A percentile compares a stretch with the other conserved stretches of the same genome.
Conservation (phyloP, 2,888 invertebrate genomes). For the Slavum lentiscoides region DNA sequence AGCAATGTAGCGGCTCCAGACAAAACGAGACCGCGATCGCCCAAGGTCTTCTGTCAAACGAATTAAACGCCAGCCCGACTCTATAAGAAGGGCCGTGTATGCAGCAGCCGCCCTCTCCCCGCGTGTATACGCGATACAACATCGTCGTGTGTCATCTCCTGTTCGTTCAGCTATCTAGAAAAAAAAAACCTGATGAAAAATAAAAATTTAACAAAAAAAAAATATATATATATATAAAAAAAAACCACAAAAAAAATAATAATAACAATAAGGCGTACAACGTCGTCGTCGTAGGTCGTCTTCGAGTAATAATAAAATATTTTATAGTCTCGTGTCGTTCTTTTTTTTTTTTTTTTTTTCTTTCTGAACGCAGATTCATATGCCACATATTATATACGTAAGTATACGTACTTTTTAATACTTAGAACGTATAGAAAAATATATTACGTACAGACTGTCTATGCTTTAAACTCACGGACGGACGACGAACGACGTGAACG, state of each 20-base stretch:
- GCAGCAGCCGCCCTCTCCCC: constrained; percentile 7
- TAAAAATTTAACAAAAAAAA: too few species aligned
- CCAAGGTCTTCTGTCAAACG: constrained; percentile 45
- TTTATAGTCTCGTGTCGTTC: too few species aligned
- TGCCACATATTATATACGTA: not conserved
- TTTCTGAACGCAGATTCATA: not conserved
- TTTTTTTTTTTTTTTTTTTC: not conserved
- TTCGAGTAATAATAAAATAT: too few species aligned
- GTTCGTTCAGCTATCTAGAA: not conserved
- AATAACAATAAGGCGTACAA: not conserved
- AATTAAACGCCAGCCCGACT: constrained; percentile 41
- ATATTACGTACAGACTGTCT: constrained; percentile 36
- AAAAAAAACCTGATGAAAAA: not conserved
- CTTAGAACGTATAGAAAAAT: not conserved
- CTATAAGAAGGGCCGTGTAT: constrained; percentile 27
- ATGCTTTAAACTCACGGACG: constrained; percentile 6
- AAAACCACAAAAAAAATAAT: too few species aligned
- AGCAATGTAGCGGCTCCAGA: constrained; percentile 50
- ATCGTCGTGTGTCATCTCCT: not conserved
- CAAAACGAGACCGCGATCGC: constrained; percentile 44
- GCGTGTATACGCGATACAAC: not conserved
- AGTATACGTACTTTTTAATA: constrained; percentile 10
- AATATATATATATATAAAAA: too few species aligned
- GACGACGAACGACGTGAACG: constrained; percentile 1
- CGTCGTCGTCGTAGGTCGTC: too few species aligned